A percentile compares a stretch with the other conserved stretches of the same genome.
Evolutionary conservation across 2,888 invertebrate genomes (phyloP).

Genomic region (Drosophila leonis): DNA sequence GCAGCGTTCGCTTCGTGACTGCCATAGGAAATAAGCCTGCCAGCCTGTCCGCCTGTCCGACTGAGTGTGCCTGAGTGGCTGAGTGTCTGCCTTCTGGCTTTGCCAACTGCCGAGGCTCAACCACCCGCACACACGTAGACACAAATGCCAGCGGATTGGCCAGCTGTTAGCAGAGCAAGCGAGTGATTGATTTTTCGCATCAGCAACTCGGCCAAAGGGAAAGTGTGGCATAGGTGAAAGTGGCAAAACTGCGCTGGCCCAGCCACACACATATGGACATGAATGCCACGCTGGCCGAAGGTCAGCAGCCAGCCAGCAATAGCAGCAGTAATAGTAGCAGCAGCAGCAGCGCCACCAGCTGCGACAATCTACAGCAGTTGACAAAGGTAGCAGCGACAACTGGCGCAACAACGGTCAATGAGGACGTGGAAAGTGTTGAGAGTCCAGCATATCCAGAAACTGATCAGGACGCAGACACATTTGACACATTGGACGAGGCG

Average conservation of each 20-base stretch:
- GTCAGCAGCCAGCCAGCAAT: constrained; percentile 37
- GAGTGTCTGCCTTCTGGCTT: constrained; percentile 9
- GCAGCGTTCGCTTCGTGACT: constrained; percentile 43
- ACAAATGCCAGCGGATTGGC: constrained; percentile 42
- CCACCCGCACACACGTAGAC: constrained; percentile 22
- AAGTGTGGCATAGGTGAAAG: constrained; percentile 1
- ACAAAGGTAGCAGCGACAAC: neutral
- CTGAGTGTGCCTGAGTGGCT: neutral
- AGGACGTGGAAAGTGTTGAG: constrained; percentile 14
- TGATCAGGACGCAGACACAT: constrained; percentile 20
- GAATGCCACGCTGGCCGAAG: constrained; percentile 49
- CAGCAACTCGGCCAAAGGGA: constrained; percentile 7
- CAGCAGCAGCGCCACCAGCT: constrained; percentile 26
- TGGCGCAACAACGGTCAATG: constrained; percentile 1
- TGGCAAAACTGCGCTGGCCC: constrained; percentile 14
- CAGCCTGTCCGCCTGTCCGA: neutral
- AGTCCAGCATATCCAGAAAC: constrained; percentile 28
- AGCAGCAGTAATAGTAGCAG: constrained; percentile 30
- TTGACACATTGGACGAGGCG: constrained; percentile 40
- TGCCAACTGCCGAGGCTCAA: constrained; percentile 5
- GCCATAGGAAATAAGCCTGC: neutral
- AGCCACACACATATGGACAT: constrained; percentile 33
- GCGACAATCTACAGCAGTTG: constrained; percentile 30
- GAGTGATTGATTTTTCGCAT: constrained; percentile 70
- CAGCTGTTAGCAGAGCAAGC: constrained; percentile 65